phyloP scores from a whole-genome alignment of 92 coral and sea anemone genomes.

The Porites lobata region DNA sequence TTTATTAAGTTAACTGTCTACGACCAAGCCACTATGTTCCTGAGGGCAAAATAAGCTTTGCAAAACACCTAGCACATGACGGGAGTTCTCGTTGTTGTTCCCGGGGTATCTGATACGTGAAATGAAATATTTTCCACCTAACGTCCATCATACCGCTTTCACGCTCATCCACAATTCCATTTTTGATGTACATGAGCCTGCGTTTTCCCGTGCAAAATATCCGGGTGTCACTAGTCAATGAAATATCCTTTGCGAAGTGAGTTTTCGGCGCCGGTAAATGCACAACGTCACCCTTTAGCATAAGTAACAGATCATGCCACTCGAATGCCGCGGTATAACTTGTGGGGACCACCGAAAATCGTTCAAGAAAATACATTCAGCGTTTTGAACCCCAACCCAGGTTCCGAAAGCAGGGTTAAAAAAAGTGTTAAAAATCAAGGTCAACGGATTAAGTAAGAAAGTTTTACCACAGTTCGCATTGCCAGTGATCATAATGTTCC shows the following conservation, averaged over 20 bases:
- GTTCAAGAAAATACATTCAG: too few species aligned
- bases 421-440: neutral
- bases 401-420: neutral
- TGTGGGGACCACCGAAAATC: neutral
- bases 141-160: too few species aligned
- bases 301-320: neutral
- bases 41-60: neutral
- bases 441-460: too few species aligned
- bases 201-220: too few species aligned
- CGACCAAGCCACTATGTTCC: neutral
- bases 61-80: constrained; percentile 6
- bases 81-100: neutral
- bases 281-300: neutral
- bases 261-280: too few species aligned
- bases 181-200: too few species aligned
- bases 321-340: neutral
- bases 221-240: too few species aligned
- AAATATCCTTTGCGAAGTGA: too few species aligned
- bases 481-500: too few species aligned
- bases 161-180: too few species aligned
- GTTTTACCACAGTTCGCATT: too few species aligned
- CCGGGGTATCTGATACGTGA: neutral
- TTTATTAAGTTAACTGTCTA: neutral
- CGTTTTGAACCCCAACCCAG: neutral
- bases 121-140: neutral